phyloP scores from a whole-genome alignment of 2,113 vertebrate genomes.

The Bos javanicus region DNA sequence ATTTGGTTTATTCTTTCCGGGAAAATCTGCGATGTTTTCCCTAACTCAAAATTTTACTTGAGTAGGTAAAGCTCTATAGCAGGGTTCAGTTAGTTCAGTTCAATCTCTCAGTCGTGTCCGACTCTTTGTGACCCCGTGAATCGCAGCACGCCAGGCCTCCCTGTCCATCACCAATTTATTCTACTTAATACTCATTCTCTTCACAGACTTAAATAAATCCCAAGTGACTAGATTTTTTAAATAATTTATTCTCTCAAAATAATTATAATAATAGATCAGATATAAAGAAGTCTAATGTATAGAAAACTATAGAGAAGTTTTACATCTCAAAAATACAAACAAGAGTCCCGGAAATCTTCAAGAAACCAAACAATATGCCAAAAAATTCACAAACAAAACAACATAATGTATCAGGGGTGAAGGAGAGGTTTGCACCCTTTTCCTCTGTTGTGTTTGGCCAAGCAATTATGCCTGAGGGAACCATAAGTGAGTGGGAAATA shows the following conservation, averaged over 20 bases:
- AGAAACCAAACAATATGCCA: background rate
- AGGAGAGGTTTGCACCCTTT: background rate
- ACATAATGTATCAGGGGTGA: background rate
- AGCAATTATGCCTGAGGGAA: background rate
- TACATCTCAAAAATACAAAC: background rate
- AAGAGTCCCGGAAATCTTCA: background rate
- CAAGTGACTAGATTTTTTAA: conserved; percentile 29
- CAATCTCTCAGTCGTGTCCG: rapidly evolving
- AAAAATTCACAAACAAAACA: background rate
- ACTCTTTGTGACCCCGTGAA: no score
- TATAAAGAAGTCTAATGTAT: background rate
- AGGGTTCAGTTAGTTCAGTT: background rate
- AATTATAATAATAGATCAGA: background rate
- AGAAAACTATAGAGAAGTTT: background rate
- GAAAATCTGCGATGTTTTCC: conserved; percentile 59
- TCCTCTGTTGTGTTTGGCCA: background rate
- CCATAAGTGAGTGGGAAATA: background rate
- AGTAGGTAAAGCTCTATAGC: conserved; percentile 33
- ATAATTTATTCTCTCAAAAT: conserved; percentile 12
- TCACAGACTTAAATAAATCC: conserved; percentile 11
- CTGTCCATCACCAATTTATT: background rate
- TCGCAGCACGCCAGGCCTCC: no score
- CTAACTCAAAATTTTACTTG: conserved; percentile 46
- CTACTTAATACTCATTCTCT: conserved; percentile 13
- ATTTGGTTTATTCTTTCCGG: conserved; percentile 45